Percentiles rank a stretch among this genome's conserved stretches.
phyloP scores from a whole-genome alignment of 2,888 invertebrate genomes.

The Drosophila neonasuta region DNA sequence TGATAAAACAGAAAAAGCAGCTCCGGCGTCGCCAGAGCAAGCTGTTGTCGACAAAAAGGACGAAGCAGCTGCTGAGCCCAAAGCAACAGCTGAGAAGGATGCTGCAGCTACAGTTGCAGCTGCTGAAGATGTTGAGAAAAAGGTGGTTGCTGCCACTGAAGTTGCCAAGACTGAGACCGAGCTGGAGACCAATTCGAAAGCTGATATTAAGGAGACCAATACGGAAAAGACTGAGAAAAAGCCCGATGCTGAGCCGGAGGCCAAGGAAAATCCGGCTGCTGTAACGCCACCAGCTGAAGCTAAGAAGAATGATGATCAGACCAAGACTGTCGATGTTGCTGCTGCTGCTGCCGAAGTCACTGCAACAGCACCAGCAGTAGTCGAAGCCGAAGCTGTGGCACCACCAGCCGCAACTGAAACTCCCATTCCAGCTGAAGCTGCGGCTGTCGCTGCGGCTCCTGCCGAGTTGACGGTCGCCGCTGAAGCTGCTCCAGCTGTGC shows the following conservation, averaged over 20 bases:
- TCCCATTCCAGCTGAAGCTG: neutral
- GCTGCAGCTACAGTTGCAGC: constrained; percentile 20
- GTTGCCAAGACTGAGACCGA: constrained; percentile 41
- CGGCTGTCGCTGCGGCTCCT: constrained; percentile 12
- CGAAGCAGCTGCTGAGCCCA: constrained; percentile 1
- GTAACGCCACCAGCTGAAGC: constrained; percentile 13
- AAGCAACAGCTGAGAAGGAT: constrained; percentile 10
- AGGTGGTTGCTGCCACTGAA: constrained; percentile 15
- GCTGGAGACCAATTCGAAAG: constrained; percentile 24
- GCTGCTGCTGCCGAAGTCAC: constrained; percentile 1
- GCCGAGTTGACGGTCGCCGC: neutral
- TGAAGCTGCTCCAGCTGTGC: constrained; percentile 15
- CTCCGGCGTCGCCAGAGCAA: constrained; percentile 24
- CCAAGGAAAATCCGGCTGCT: constrained; percentile 17
- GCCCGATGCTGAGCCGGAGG: constrained; percentile 11
- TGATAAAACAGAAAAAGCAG: constrained; percentile 23
- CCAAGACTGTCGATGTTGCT: constrained; percentile 14
- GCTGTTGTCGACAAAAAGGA: neutral
- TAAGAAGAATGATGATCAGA: constrained; percentile 20
- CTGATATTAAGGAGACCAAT: constrained; percentile 21
- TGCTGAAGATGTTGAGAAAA: constrained; percentile 5
- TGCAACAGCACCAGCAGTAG: constrained; percentile 6
- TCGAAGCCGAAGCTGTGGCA: neutral
- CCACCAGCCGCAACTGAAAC: constrained; percentile 8
- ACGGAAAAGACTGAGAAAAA: constrained; percentile 59